A percentile compares a stretch with the other conserved stretches of the same genome.
phyloP scores from a whole-genome alignment of 2,113 vertebrate species.

The Neolamprologus toae region DNA sequence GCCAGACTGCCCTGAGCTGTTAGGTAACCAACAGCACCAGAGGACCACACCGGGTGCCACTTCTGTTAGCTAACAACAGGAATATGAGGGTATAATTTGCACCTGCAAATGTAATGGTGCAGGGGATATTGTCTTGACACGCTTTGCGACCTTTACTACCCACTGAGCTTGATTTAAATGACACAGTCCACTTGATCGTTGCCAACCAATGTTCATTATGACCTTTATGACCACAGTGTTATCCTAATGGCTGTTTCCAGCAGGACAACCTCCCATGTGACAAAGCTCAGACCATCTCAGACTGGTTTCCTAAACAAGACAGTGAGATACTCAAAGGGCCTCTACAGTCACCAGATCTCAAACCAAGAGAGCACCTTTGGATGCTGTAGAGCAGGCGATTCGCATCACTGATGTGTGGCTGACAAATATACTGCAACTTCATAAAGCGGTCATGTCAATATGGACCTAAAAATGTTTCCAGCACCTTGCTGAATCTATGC shows the following conservation, averaged over 20 bases:
- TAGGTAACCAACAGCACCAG: background rate
- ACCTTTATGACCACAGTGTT: background rate
- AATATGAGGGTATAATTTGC: background rate
- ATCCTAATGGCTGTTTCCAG: background rate
- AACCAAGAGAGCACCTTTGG: background rate
- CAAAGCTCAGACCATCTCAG: background rate
- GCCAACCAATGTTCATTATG: background rate
- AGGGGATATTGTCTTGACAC: background rate
- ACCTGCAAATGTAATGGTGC: background rate
- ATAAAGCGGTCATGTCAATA: background rate
- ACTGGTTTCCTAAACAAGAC: background rate
- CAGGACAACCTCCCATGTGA: background rate
- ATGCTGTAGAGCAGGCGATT: background rate
- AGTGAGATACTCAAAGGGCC: background rate
- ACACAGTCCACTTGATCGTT: background rate
- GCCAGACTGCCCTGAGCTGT: background rate
- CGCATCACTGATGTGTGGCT: background rate
- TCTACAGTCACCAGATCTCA: background rate
- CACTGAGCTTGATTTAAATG: background rate
- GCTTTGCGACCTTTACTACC: background rate
- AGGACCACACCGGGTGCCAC: background rate
- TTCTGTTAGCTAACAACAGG: background rate
- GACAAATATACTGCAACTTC: background rate
- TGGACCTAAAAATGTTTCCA: background rate
- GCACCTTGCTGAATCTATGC: background rate